Percentiles rank a stretch among this genome's conserved stretches.
Evolutionary conservation across 2,888 invertebrate genomes (phyloP).

Genomic region (Epistrophella euchroma): DNA sequence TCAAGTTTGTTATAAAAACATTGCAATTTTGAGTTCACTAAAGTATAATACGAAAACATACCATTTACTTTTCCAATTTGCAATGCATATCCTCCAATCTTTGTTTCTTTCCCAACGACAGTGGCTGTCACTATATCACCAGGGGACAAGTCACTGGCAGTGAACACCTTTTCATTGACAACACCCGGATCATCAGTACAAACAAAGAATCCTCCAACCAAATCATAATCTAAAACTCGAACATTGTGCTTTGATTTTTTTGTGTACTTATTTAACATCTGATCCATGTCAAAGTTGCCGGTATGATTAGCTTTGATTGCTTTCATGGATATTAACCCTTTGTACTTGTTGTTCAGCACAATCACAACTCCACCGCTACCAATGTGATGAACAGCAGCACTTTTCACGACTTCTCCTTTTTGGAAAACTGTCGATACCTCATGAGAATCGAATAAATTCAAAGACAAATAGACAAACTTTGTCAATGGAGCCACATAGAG

Average conservation of each 20-base stretch:
- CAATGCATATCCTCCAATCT: conserved; percentile 85
- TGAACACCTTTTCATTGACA: conserved; percentile 86
- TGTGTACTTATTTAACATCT: conserved; percentile 81
- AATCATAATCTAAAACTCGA: conserved; percentile 88
- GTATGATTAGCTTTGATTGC: conserved; percentile 80
- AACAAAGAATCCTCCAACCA: conserved; percentile 87
- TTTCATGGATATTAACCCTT: conserved; percentile 81
- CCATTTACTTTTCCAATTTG: conserved; percentile 85
- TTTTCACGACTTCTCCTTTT: conserved; percentile 86
- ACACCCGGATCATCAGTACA: conserved; percentile 87
- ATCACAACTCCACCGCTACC: conserved; percentile 83
- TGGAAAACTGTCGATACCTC: conserved; percentile 36
- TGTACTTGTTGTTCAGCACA: conserved; percentile 79
- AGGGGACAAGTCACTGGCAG: conserved; percentile 84
- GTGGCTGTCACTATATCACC: conserved; percentile 86
- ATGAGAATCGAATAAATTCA: conserved; percentile 79
- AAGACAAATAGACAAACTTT: conserved; percentile 88
- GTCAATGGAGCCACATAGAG: conserved; percentile 88
- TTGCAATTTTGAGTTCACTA: too few relatives aligned
- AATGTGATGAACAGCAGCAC: conserved; percentile 85
- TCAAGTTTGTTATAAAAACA: too few relatives aligned
- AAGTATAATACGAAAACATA: conserved; percentile 73
- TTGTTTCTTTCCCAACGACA: conserved; percentile 84
- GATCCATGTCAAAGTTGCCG: conserved; percentile 83
- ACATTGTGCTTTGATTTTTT: conserved; percentile 84